Evolutionary conservation across 2,797 vertebrate species (phyloP).

Genomic region (Emydoidea blandingii): DNA sequence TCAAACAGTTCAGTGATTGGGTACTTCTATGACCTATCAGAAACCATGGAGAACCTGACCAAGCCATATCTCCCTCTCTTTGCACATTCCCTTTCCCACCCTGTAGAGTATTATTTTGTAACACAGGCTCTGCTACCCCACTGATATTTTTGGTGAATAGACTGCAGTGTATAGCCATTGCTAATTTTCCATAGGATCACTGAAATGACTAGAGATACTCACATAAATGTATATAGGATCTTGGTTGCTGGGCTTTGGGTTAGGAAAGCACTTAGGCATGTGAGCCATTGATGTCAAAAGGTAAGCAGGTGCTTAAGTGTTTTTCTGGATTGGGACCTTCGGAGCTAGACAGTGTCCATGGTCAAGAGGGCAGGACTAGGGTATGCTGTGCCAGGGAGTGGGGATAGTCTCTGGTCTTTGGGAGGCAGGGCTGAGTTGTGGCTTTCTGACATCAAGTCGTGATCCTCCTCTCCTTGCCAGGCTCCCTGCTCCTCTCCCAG

Average conservation of each 20-base stretch:
- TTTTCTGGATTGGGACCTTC: background rate
- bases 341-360: fast-evolving
- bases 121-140: too few species aligned
- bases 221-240: background rate
- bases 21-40: background rate
- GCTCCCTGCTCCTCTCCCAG: fast-evolving
- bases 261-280: background rate
- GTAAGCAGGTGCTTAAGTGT: background rate
- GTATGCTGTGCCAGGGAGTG: fast-evolving
- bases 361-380: background rate
- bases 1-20: background rate
- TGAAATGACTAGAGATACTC: background rate
- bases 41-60: too few species aligned
- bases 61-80: too few species aligned
- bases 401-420: fast-evolving
- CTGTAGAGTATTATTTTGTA: too few species aligned
- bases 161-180: background rate
- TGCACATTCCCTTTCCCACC: too few species aligned
- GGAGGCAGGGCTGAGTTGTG: too few species aligned
- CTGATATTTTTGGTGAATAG: background rate
- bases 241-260: background rate
- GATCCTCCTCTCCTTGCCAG: too few species aligned
- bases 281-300: background rate
- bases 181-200: fast-evolving
- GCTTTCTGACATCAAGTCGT: too few species aligned